Evolutionary conservation across 1,140 invertebrate species (phyloP).

Genomic region (Papilio xuthus): DNA sequence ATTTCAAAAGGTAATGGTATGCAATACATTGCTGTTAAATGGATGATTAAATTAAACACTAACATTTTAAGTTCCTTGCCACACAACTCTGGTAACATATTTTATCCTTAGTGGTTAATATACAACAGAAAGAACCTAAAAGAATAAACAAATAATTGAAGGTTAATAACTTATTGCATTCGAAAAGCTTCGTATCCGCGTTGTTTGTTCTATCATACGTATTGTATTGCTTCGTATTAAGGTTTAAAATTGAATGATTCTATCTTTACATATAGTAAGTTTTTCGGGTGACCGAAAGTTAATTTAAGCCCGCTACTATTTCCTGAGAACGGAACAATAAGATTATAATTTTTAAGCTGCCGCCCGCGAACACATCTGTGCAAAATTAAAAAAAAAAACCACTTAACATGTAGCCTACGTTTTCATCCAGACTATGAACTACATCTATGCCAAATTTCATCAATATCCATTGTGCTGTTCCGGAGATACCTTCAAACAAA

Average conservation of each 20-base stretch:
- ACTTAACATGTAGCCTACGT: too few relatives aligned
- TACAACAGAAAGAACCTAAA: neutral
- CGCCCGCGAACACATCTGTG: too few relatives aligned
- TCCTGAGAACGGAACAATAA: neutral
- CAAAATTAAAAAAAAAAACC: too few relatives aligned
- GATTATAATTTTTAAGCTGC: neutral
- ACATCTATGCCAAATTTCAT: too few relatives aligned
- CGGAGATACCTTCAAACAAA: too few relatives aligned
- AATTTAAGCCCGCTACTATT: constrained; percentile 46
- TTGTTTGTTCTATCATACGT: constrained; percentile 49
- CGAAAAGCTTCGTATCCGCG: constrained; percentile 72
- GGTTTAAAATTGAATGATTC: constrained; percentile 43
- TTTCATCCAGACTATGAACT: too few relatives aligned
- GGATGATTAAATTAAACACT: neutral
- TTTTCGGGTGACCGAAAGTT: constrained; percentile 51
- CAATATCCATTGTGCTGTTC: too few relatives aligned
- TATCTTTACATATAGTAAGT: constrained; percentile 20
- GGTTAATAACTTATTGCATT: constrained; percentile 68
- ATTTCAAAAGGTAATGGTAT: constrained; percentile 9
- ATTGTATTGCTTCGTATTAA: constrained; percentile 41
- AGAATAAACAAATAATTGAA: constrained; percentile 48
- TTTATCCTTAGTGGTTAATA: constrained; percentile 21
- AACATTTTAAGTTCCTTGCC: neutral
- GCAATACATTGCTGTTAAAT: neutral
- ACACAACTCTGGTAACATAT: neutral